Base-by-base conservation (phyloP, 2,797 vertebrate genomes). In the Oophaga sylvatica region DNA sequence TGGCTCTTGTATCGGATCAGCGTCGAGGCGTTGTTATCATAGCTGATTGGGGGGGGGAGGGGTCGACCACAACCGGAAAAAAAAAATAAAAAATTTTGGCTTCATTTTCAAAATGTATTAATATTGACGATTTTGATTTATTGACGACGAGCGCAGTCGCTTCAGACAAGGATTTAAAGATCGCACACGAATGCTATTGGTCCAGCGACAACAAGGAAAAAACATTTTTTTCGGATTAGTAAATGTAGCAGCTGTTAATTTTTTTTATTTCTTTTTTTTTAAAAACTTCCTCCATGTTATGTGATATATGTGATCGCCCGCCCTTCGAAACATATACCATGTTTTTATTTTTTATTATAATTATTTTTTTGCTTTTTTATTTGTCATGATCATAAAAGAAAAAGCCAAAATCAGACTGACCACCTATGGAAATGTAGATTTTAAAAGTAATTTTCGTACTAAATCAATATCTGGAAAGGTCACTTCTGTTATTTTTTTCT, bases 211-310 rank as follows among this genome's bases (percentile, higher is more conserved):
- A n/a, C n/a, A n/a, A n/a, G n/a, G n/a, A n/a, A n/a, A n/a, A n/a
- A n/a, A n/a, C n/a, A n/a, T n/a, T n/a, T n/a, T n/a, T 80, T 80
- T 70, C 73, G 48, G 67, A 83, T 73, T 35, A 73, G 57, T 71
- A 35, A 41, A 76, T 76, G 41, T 22, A 53, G 53, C 67, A 83
- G 81, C 67, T 80, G 45, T 22, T 71, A 73, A 73, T 71, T 57
- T 59, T 56, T 29, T 80, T 26, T 31, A 8, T 26, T 26, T 77
- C 5, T 82, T 57, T 45, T 56, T 29, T 29, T 81, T 29, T 31
- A 13, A 29, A 57, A 17, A 4, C 17, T n/a, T 59, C 0, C 12
- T 63, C 20, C 20, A 45, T 41, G 45, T 35, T 12, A 65, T 41
- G 31, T 45, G 45, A 65, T 45, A 0, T 10, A 65, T 41, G 31